phyloP scores from a whole-genome alignment of 2,888 invertebrate genomes.

The Odontomyia ornata region DNA sequence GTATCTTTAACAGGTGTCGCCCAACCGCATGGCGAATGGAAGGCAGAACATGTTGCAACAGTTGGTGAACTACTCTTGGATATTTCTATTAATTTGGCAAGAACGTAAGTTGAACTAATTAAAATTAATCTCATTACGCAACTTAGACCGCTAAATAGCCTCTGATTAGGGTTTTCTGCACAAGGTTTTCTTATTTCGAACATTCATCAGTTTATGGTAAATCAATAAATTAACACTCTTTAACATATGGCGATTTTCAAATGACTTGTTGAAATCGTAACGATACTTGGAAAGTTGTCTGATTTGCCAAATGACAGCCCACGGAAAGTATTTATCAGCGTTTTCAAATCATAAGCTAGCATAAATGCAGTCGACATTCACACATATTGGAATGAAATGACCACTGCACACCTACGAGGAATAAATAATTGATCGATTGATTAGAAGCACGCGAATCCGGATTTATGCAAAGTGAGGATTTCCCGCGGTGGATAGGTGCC shows the following conservation, averaged over 20 bases:
- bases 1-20: slow-evolving; percentile 72
- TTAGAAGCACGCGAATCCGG: neutral
- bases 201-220: no score
- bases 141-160: neutral
- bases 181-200: neutral
- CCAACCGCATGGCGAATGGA: slow-evolving; percentile 83
- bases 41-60: slow-evolving; percentile 84
- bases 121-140: neutral
- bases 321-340: no score
- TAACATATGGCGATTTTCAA: neutral
- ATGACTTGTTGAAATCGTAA: neutral
- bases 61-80: slow-evolving; percentile 88
- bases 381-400: no score
- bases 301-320: neutral
- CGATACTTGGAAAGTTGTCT: neutral
- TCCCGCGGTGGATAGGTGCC: neutral
- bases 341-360: no score
- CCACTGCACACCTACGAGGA: no score
- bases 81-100: slow-evolving; percentile 82
- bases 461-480: neutral
- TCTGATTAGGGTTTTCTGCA: neutral
- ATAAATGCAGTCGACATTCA: no score
- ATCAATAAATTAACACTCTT: no score
- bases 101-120: slow-evolving; percentile 72
- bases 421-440: no score